Evolutionary conservation across 2,888 invertebrate genomes (phyloP).

Genomic region (Limnephilus auricula): DNA sequence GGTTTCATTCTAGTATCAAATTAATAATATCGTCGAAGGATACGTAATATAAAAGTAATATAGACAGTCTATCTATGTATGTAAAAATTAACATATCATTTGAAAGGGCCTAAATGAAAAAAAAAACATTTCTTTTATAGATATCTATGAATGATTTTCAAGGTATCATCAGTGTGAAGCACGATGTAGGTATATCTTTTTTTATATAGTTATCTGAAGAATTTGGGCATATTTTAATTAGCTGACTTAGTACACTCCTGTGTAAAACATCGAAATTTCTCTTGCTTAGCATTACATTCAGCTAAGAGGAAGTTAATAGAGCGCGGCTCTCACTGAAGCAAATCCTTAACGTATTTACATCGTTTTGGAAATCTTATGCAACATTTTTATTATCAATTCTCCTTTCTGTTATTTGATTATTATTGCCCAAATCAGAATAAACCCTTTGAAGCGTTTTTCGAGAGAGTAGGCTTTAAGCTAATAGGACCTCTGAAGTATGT

Average conservation of each 20-base stretch:
- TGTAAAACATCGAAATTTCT: constrained; percentile 62
- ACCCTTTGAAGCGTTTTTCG: constrained; percentile 20
- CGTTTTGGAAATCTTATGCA: constrained; percentile 46
- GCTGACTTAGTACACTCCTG: not conserved
- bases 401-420: constrained; percentile 37
- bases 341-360: constrained; percentile 48
- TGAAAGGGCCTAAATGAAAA: not conserved
- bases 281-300: constrained; percentile 56
- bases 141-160: not conserved
- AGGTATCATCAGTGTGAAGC: not conserved
- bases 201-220: not conserved
- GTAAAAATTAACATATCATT: not conserved
- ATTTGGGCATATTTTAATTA: not conserved
- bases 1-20: no score
- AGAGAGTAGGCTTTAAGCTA: not conserved
- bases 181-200: not conserved
- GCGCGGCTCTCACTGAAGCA: constrained; percentile 54
- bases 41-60: no score
- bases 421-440: constrained; percentile 29
- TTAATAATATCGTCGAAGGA: no score
- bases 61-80: not conserved
- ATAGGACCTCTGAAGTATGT: not conserved
- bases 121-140: not conserved
- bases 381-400: constrained; percentile 43
- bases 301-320: constrained; percentile 63